These are phyloP conservation scores for Sinocyclocheilus maitianheensis DNA, from an alignment of 2,113 vertebrate genomes.

Conservation along the genomic window DNA sequence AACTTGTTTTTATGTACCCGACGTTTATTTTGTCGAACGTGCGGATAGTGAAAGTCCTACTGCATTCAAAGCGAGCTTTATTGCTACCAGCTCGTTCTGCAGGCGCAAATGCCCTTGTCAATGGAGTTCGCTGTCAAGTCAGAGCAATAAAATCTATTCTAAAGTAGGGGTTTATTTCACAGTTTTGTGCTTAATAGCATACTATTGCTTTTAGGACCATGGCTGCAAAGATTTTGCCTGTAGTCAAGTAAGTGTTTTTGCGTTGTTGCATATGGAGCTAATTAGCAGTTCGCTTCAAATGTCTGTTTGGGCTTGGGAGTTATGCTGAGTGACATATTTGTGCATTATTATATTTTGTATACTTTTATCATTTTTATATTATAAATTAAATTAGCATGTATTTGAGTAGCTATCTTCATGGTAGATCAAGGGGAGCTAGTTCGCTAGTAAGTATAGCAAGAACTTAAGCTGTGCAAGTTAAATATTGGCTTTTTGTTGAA, in stretches of 20 bases:
- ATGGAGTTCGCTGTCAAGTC: neutral
- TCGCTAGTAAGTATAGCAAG: neutral
- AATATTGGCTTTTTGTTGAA: neutral
- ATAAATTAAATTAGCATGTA: neutral
- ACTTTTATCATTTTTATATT: neutral
- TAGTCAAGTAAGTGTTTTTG: conserved; percentile 74
- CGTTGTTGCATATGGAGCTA: neutral
- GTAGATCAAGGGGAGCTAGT: neutral
- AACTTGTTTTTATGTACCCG: neutral
- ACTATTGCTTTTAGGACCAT: conserved; percentile 58
- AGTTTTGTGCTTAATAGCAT: neutral
- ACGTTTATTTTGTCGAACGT: neutral
- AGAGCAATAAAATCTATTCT: neutral
- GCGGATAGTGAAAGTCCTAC: neutral
- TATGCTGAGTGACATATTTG: neutral
- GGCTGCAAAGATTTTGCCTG: conserved; percentile 74
- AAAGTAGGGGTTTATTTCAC: neutral
- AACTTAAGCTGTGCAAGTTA: neutral
- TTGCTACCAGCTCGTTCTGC: neutral
- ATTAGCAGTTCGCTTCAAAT: conserved; percentile 30
- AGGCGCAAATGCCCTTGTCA: conserved; percentile 46
- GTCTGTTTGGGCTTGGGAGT: neutral
- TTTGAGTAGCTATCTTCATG: neutral
- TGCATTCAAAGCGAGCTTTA: conserved; percentile 47
- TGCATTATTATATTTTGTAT: too few relatives aligned